These are phyloP conservation scores for Anastrepha obliqua DNA, from an alignment of 1,140 invertebrate species.

Conservation along the genomic window DNA sequence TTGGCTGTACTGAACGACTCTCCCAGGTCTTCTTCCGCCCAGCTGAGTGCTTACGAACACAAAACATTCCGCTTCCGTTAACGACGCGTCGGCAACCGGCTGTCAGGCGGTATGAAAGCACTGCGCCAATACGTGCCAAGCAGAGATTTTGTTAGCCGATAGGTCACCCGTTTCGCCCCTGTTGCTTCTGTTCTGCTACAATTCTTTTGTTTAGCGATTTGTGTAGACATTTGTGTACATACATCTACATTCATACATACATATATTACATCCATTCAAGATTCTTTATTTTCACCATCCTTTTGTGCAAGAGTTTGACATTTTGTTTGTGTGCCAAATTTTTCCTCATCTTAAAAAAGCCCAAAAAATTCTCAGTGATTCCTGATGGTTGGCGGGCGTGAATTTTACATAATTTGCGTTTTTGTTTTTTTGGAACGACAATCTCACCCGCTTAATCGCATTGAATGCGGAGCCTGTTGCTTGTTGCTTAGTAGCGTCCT, in stretches of 20 bases:
- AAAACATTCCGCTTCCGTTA: conserved; percentile 39
- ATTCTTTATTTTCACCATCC: background rate
- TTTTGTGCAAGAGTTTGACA: background rate
- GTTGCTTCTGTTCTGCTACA: background rate
- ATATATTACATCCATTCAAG: background rate
- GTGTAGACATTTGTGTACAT: background rate
- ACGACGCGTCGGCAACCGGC: background rate
- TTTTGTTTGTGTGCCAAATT: conserved; percentile 12
- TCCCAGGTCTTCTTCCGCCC: conserved; percentile 15
- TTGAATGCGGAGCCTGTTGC: background rate
- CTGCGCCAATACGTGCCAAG: conserved; percentile 23
- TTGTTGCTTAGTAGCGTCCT: conserved; percentile 2
- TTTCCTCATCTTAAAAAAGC: background rate
- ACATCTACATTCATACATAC: no score
- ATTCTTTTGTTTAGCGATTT: conserved; percentile 30
- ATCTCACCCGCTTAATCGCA: background rate
- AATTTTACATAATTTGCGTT: conserved; percentile 30
- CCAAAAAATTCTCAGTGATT: conserved; percentile 9
- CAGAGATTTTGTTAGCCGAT: conserved; percentile 5
- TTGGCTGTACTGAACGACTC: background rate
- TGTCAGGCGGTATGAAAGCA: background rate
- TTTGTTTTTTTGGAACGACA: background rate
- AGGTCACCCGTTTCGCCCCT: background rate
- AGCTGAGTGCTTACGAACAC: conserved; percentile 16
- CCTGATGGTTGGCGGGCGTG: conserved; percentile 6